Evolutionary conservation across 2,113 vertebrate genomes (phyloP).

Genomic region (Oryctolagus cuniculus): mOryCun1.1 NC_091436.1:36212501-36213000

Average conservation of each 20-base stretch:
- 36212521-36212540: slow-evolving; percentile 50
- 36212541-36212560: slow-evolving; percentile 51
- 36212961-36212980: background rate
- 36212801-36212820: slow-evolving; percentile 47
- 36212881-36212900: background rate
- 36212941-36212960: background rate
- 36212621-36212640: slow-evolving; percentile 65
- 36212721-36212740: background rate
- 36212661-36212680: slow-evolving; percentile 48
- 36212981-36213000: background rate
- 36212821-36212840: background rate
- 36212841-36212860: slow-evolving; percentile 31
- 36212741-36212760: slow-evolving; percentile 34
- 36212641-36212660: slow-evolving; percentile 58
- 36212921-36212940: background rate
- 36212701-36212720: slow-evolving; percentile 48
- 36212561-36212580: slow-evolving; percentile 70
- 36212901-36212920: slow-evolving; percentile 4
- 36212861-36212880: background rate
- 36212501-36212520: slow-evolving; percentile 68
- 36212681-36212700: slow-evolving; percentile 42
- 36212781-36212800: slow-evolving; percentile 65
- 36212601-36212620: slow-evolving; percentile 53
- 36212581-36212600: slow-evolving; percentile 49
- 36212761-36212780: slow-evolving; percentile 69